Conservation (phyloP, 2,113 vertebrate genomes). For the Dicrurus megarhynchus region DNA sequence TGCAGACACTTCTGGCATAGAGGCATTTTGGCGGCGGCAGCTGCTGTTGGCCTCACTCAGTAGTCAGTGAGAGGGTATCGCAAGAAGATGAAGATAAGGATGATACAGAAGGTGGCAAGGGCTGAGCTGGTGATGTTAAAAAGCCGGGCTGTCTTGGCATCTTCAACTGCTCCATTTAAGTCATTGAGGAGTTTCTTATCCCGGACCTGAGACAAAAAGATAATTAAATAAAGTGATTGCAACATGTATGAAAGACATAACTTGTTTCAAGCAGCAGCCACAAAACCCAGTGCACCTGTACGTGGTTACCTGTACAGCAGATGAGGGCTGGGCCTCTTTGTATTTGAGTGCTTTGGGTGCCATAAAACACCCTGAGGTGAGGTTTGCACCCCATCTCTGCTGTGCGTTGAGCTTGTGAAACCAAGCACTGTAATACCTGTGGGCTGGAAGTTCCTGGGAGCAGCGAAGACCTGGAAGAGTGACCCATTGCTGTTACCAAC, state of each 20-base stretch:
- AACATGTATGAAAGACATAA: background rate
- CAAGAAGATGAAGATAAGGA: constrained; percentile 80
- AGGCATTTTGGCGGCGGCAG: background rate
- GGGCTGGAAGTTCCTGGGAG: background rate
- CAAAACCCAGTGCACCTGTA: background rate
- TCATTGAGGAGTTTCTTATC: constrained; percentile 84
- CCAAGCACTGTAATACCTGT: background rate
- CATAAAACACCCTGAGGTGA: background rate
- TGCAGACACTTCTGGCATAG: constrained; percentile 37
- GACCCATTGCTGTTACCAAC: fast-evolving
- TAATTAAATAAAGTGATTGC: background rate
- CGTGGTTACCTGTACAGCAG: background rate
- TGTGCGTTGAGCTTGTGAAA: background rate
- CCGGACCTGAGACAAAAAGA: constrained; percentile 67
- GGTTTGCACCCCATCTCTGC: background rate
- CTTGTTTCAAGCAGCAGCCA: background rate
- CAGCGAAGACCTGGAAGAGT: background rate
- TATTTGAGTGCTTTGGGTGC: background rate
- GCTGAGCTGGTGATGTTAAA: constrained; percentile 84
- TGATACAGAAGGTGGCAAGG: constrained; percentile 79
- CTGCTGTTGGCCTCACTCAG: constrained; percentile 46
- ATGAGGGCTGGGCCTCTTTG: background rate
- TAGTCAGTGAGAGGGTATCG: constrained; percentile 80
- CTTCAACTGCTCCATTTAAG: constrained; percentile 79
- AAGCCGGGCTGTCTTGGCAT: constrained; percentile 79